Evolutionary conservation across 2,888 invertebrate species (phyloP).

Genomic region (Hydriomena furcata): DNA sequence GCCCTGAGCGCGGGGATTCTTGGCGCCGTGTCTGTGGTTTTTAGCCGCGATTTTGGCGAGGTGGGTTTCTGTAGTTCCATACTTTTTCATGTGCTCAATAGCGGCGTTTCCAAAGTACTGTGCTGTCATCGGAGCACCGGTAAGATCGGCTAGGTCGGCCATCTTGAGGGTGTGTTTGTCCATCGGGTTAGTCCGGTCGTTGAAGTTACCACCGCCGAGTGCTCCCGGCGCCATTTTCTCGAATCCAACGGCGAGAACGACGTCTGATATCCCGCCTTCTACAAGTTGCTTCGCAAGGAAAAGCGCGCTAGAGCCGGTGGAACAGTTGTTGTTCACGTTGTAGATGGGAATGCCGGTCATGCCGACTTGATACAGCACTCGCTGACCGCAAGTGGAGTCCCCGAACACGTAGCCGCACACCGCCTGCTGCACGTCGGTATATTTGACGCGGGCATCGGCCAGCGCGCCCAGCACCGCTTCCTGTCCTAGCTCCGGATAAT

Average conservation of each 20-base stretch:
- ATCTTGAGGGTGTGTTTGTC: constrained; percentile 94
- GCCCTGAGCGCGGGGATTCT: constrained; percentile 99
- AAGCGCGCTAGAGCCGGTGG: constrained; percentile 97
- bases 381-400: constrained; percentile 97
- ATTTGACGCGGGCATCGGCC: constrained; percentile 90
- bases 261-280: constrained; percentile 93
- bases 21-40: constrained; percentile 97
- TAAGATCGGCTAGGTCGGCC: constrained; percentile 91
- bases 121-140: constrained; percentile 93
- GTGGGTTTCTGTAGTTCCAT: constrained; percentile 96
- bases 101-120: constrained; percentile 99
- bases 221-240: constrained; percentile 99
- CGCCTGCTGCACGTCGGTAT: constrained; percentile 93
- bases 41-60: constrained; percentile 99
- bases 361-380: constrained; percentile 96
- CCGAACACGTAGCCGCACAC: constrained; percentile 97
- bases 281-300: constrained; percentile 95
- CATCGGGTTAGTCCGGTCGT: constrained; percentile 94
- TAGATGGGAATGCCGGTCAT: constrained; percentile 98
- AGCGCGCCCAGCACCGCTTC: constrained; percentile 96
- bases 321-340: constrained; percentile 99
- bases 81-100: constrained; percentile 97
- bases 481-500: constrained; percentile 97
- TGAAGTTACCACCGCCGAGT: constrained; percentile 87
- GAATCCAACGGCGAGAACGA: constrained; percentile 97